Conservation (phyloP, 1,140 invertebrate species). For the Brachionus rubens region DNA sequence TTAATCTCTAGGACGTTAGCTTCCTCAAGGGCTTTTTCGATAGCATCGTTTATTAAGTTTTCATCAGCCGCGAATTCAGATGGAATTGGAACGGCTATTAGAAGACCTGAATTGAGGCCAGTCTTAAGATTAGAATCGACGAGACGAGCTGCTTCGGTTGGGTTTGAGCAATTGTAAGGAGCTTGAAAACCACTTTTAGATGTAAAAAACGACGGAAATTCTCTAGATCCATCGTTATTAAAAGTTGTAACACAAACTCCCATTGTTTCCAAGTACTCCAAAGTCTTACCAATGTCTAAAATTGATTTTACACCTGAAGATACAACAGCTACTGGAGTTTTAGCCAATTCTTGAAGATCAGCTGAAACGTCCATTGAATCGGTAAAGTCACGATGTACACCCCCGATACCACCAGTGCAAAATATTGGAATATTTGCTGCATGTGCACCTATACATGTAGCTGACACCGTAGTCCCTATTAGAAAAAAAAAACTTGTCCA, state of each 20-base stretch:
- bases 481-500: background rate
- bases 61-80: constrained; percentile 64
- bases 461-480: constrained; percentile 93
- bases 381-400: constrained; percentile 76
- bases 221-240: constrained; percentile 46
- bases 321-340: constrained; percentile 80
- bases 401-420: constrained; percentile 85
- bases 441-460: constrained; percentile 80
- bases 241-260: constrained; percentile 81
- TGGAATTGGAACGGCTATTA: constrained; percentile 88
- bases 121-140: constrained; percentile 55
- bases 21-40: constrained; percentile 70
- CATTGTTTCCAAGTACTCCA: constrained; percentile 92
- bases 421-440: constrained; percentile 81
- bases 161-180: constrained; percentile 15
- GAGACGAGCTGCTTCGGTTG: constrained; percentile 1
- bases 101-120: constrained; percentile 71
- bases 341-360: constrained; percentile 83
- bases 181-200: constrained; percentile 29
- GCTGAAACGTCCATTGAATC: constrained; percentile 82
- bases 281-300: constrained; percentile 84
- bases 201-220: constrained; percentile 47
- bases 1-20: constrained; percentile 66
- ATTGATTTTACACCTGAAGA: constrained; percentile 96
- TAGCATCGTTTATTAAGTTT: constrained; percentile 66